Percentiles rank a stretch among this genome's conserved stretches.
These are phyloP conservation scores for Neoascia interrupta DNA, from an alignment of 2,888 invertebrate genomes.

Conservation along the genomic window DNA sequence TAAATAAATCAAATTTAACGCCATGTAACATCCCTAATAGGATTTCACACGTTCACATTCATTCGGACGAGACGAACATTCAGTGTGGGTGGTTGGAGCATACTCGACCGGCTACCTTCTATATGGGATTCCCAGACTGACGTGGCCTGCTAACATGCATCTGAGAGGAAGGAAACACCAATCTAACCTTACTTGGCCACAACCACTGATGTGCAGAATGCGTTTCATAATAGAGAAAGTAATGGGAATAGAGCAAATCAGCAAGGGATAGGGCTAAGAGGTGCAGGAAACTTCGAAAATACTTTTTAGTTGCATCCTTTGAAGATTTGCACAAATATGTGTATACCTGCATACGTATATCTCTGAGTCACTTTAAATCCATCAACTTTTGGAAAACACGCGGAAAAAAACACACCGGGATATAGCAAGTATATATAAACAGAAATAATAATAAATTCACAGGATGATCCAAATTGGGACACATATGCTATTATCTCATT, in stretches of 20 bases:
- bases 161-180: constrained; percentile 18
- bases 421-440: too few species aligned
- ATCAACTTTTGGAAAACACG: not conserved
- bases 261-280: not conserved
- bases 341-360: too few species aligned
- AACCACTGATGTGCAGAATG: constrained; percentile 63
- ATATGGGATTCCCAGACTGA: constrained; percentile 16
- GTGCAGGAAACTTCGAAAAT: constrained; percentile 26
- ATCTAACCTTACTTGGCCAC: constrained; percentile 54
- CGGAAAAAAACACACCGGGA: not conserved
- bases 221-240: constrained; percentile 63
- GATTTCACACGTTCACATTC: constrained; percentile 69
- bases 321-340: not conserved
- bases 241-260: constrained; percentile 1
- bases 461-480: too few species aligned
- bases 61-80: constrained; percentile 46
- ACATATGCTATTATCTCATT: too few species aligned
- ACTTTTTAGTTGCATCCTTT: constrained; percentile 30
- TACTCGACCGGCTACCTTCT: constrained; percentile 3
- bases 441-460: too few species aligned
- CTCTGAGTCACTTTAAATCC: too few species aligned
- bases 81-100: not conserved
- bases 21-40: constrained; percentile 71
- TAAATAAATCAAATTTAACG: constrained; percentile 71
- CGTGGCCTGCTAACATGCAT: constrained; percentile 18